Evolutionary conservation across 2,888 invertebrate species (phyloP), one percentile per base, ranked within the genome.

Genomic region (Toxonevra muliebris): DNA sequence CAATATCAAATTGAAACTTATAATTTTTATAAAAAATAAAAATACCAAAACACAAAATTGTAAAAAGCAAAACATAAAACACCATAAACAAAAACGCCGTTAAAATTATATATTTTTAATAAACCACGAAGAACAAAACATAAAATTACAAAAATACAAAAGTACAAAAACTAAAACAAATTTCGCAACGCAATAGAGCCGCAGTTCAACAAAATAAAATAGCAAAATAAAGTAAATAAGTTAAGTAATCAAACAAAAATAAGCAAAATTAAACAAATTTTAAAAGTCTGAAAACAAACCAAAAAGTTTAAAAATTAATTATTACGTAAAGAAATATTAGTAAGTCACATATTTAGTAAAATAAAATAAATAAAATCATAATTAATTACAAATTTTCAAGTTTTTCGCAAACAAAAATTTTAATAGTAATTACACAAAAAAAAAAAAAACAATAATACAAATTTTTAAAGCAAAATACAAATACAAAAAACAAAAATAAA

Each of bases 81-180:
- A 71, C 70, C 76, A 75, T 74, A 79, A 74, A 73, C 72, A 68
- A 79, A 72, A 78, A 78, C 76, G 79, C 77, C 78, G 77, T 76
- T 69, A 69, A 69, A 71, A 71, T 69, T 73, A 72, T 71, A 73
- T 71, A 72, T 58, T 69, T 72, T 68, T 61, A 69, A 62, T 64
- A 65, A 70, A 55, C 43, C 13, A 41, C 53, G 19, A 58, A 64
- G 12, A 67, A 69, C 42, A 19, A 61, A 53, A 45, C 62, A 30
- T 2, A 79, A 75, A 79, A 80, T 70, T 73, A 74, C 79, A 81
- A 80, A 68, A 68, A 78, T 73, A 79, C 77, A 75, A 75, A 75
- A 76, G 73, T 76, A 78, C 77, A 78, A 78, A 80, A 73, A 76
- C 75, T 57, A 75, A 70, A 73, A 73, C 64, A 66, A 68, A 68